Conservation (phyloP, 2,113 vertebrate species). For the Accipiter cooperii region DNA sequence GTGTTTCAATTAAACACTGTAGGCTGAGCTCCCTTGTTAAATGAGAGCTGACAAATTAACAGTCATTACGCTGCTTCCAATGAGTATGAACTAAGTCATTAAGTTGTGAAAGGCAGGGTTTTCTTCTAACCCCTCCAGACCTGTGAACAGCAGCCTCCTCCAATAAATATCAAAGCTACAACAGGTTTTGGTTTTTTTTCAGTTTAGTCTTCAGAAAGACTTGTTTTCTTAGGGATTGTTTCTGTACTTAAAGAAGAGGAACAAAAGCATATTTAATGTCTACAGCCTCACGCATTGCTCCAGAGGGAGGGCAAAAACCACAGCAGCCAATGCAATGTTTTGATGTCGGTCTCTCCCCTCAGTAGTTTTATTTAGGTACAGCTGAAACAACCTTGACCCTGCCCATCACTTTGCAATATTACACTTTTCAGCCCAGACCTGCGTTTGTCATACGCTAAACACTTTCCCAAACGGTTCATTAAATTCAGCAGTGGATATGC, state of each 20-base stretch:
- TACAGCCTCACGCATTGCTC: neutral
- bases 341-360: constrained; percentile 39
- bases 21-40: neutral
- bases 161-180: neutral
- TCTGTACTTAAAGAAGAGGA: neutral
- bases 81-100: neutral
- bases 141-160: neutral
- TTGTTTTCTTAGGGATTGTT: constrained; percentile 26
- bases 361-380: constrained; percentile 56
- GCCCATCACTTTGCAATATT: constrained; percentile 28
- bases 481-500: neutral
- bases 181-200: neutral
- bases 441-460: neutral
- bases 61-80: neutral
- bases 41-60: constrained; percentile 20
- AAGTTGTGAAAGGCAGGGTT: neutral
- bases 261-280: neutral
- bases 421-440: constrained; percentile 32
- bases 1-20: constrained; percentile 21
- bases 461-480: neutral
- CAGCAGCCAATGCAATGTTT: neutral
- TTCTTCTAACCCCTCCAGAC: neutral
- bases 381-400: constrained; percentile 55
- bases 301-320: neutral
- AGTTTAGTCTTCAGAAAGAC: constrained; percentile 27